These are phyloP conservation scores for Ahaetulla prasina DNA, from an alignment of 2,113 vertebrate genomes.

Conservation along the genomic window DNA sequence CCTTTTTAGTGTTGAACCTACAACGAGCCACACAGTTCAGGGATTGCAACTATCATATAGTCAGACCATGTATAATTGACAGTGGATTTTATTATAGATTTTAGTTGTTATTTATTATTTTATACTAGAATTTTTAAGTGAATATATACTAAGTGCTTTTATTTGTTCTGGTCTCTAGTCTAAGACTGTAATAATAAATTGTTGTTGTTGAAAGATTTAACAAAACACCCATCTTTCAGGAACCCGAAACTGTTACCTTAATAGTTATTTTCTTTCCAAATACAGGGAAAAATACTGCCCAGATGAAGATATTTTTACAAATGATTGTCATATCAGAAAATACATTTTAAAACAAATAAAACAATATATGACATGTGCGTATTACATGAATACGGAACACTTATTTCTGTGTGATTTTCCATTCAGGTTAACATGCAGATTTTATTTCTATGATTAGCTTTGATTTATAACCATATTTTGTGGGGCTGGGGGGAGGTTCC, in stretches of 20 bases:
- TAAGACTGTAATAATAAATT: too few species aligned
- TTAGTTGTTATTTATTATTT: too few species aligned
- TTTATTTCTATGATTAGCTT: constrained; percentile 12
- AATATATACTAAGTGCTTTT: too few species aligned
- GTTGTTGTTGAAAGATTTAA: not conserved
- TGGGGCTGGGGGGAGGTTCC: not conserved
- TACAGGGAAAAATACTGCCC: constrained; percentile 5
- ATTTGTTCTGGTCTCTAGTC: too few species aligned
- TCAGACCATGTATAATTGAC: too few species aligned
- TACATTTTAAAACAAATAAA: constrained; percentile 13
- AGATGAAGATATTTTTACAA: constrained; percentile 27
- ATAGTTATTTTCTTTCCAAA: constrained; percentile 14
- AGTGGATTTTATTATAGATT: too few species aligned
- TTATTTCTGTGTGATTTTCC: not conserved
- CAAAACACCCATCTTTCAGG: not conserved
- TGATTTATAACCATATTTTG: not conserved
- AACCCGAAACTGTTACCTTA: not conserved
- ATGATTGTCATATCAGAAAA: constrained; percentile 6
- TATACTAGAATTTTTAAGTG: too few species aligned
- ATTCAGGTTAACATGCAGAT: not conserved
- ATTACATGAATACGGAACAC: not conserved
- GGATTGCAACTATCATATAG: too few species aligned
- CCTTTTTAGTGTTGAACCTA: too few species aligned
- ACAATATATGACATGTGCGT: not conserved
- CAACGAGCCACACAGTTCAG: too few species aligned